These are phyloP conservation scores for Prietella phreatophila DNA, from an alignment of 2,113 vertebrate genomes.

Conservation along the genomic window DNA sequence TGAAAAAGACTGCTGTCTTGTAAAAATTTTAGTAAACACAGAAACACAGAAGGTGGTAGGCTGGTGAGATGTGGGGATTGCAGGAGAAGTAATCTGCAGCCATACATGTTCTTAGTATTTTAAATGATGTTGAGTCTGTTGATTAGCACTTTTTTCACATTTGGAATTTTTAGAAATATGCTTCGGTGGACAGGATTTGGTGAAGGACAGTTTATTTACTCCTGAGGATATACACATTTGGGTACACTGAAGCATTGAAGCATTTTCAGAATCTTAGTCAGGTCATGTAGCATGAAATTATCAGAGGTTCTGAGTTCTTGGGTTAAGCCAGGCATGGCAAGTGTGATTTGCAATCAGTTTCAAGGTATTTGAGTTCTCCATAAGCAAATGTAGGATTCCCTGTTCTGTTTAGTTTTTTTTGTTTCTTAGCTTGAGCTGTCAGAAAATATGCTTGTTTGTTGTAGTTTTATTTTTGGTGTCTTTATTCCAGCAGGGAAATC, in stretches of 20 bases:
- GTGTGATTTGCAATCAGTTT: not conserved
- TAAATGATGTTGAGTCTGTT: not conserved
- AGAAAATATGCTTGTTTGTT: not conserved
- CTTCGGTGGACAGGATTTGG: not conserved
- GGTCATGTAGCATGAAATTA: not conserved
- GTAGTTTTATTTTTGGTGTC: not conserved
- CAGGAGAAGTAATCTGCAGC: not conserved
- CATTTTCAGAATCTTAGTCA: constrained; percentile 13
- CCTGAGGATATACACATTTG: not conserved
- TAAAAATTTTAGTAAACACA: constrained; percentile 27
- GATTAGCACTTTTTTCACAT: not conserved
- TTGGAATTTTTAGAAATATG: constrained; percentile 4
- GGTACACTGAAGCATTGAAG: not conserved
- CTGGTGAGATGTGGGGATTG: not conserved
- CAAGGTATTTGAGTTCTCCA: not conserved
- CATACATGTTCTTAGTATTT: constrained; percentile 5
- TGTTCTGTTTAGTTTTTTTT: not conserved
- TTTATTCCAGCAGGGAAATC: not conserved
- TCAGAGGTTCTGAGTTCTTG: not conserved
- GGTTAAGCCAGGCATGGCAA: not conserved
- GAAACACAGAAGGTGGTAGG: not conserved
- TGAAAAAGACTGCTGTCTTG: constrained; percentile 20
- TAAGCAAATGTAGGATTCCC: not conserved
- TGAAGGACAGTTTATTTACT: constrained; percentile 13
- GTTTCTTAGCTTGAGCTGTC: not conserved